Conservation (phyloP, 2,113 vertebrate genomes). For the Brienomyrus brachyistius region DNA sequence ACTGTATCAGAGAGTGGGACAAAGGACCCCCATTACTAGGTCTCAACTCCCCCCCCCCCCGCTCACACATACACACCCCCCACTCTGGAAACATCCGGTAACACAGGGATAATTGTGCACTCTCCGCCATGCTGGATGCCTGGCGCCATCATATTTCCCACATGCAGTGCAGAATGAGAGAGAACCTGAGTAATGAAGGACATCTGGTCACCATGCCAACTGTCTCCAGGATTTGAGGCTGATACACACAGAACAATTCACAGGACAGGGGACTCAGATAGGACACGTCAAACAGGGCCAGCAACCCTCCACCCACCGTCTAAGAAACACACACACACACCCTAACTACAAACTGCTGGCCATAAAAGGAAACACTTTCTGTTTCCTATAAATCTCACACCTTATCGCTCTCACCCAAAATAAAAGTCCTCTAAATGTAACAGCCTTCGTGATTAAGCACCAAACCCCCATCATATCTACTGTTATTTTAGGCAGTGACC, state of each 20-base stretch:
- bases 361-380: not conserved
- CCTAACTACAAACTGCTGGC: too few relatives aligned
- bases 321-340: not conserved
- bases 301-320: not conserved
- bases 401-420: not conserved
- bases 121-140: not conserved
- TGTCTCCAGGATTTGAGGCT: not conserved
- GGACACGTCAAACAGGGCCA: not conserved
- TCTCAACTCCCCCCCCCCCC: not conserved
- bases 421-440: not conserved
- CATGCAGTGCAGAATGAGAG: not conserved
- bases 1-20: not conserved
- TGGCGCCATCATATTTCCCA: not conserved
- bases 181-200: not conserved
- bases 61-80: not conserved
- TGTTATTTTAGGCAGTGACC: not conserved
- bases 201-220: not conserved
- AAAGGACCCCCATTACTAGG: not conserved
- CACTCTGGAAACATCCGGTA: not conserved
- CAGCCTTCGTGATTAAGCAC: not conserved
- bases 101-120: not conserved
- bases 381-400: not conserved
- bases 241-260: not conserved
- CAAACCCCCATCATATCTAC: not conserved
- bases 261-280: not conserved